A percentile compares a stretch with the other conserved stretches of the same genome.
Conservation (phyloP, 2,797 vertebrate genomes). For the Ceryle rudis region DNA sequence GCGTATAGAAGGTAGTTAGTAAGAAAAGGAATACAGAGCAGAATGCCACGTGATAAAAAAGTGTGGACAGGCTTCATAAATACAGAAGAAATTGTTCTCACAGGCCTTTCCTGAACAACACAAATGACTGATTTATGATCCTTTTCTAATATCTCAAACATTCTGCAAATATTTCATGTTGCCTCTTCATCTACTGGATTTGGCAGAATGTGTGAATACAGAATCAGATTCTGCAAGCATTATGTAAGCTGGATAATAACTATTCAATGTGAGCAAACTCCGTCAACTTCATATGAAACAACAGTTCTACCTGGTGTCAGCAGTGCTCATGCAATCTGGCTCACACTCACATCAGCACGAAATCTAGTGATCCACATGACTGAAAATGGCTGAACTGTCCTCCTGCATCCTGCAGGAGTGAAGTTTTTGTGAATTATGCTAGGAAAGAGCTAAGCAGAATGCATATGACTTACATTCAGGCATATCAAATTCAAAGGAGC, state of each 20-base stretch:
- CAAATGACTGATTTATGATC: not conserved
- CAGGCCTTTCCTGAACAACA: not conserved
- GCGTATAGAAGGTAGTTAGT: not conserved
- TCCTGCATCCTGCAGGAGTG: not conserved
- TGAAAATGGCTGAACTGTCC: not conserved
- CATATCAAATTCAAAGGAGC: slow-evolving; percentile 32
- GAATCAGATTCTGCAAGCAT: not conserved
- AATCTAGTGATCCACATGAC: not conserved
- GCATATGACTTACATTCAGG: not conserved
- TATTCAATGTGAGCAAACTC: not conserved
- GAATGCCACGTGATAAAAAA: not conserved
- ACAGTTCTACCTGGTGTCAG: not conserved
- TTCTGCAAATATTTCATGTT: not conserved
- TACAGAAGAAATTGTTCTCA: not conserved
- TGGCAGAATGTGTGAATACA: not conserved
- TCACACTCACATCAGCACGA: not conserved
- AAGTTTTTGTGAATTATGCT: not conserved
- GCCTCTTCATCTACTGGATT: not conserved
- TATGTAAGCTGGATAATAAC: not conserved
- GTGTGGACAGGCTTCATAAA: not conserved
- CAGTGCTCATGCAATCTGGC: not conserved
- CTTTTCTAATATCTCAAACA: not conserved
- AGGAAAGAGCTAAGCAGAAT: slow-evolving; percentile 1
- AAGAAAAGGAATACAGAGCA: not conserved
- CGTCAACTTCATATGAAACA: not conserved